A percentile compares a stretch with the other conserved stretches of the same genome.
Evolutionary conservation across 2,797 vertebrate species (phyloP).

Genomic region (Siniperca scherzeri): DNA sequence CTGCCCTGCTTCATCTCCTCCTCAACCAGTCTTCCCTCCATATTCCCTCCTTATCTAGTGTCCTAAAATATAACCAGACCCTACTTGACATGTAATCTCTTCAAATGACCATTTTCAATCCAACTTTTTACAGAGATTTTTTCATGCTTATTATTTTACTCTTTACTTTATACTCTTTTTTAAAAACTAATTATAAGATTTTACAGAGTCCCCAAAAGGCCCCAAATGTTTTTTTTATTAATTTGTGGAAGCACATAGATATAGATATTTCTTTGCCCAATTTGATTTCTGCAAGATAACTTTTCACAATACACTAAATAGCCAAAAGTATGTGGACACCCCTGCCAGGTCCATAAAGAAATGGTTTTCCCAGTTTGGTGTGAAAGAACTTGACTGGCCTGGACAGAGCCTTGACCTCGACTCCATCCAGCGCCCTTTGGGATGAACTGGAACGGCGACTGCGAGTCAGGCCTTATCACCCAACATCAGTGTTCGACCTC

Average conservation of each 20-base stretch:
- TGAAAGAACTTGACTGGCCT: neutral
- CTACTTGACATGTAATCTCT: constrained; percentile 39
- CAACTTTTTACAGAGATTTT: neutral
- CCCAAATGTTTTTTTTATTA: neutral
- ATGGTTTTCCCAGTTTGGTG: neutral
- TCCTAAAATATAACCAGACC: constrained; percentile 17
- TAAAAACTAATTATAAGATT: constrained; percentile 26
- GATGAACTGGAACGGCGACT: neutral
- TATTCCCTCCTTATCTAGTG: constrained; percentile 15
- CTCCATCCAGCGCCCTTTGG: neutral
- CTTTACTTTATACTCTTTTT: neutral
- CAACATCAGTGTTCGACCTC: neutral
- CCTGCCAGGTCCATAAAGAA: neutral
- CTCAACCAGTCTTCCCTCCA: constrained; percentile 25
- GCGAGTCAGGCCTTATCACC: neutral
- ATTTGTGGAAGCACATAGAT: neutral
- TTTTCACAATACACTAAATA: no score
- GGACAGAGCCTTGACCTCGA: neutral
- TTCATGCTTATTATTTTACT: neutral
- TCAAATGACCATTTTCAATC: neutral
- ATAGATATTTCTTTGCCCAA: neutral
- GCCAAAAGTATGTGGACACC: constrained; percentile 13
- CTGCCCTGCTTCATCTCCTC: constrained; percentile 42
- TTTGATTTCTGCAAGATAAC: no score
- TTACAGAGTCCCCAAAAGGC: neutral